A percentile compares a stretch with the other conserved stretches of the same genome.
Evolutionary conservation across 2,113 vertebrate genomes (phyloP).

Genomic region (Varanus salvator): DNA sequence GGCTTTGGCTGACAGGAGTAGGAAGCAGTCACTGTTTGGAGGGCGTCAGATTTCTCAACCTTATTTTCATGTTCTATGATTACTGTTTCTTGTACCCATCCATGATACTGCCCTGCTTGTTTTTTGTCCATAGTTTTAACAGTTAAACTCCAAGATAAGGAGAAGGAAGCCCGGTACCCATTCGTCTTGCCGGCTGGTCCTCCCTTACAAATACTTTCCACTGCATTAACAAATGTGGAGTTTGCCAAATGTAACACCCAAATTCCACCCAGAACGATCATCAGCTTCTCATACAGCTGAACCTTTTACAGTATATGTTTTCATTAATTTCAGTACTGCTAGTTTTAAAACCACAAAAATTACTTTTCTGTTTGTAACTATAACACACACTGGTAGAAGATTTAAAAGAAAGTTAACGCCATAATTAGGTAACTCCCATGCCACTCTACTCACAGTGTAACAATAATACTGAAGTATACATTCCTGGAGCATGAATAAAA

Average conservation of each 20-base stretch:
- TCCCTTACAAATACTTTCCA: background rate
- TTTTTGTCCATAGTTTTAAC: background rate
- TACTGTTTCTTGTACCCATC: background rate
- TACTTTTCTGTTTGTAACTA: background rate
- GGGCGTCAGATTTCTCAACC: too few species aligned
- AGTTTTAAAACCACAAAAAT: background rate
- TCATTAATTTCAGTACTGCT: background rate
- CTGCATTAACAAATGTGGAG: background rate
- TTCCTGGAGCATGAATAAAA: conserved; percentile 17
- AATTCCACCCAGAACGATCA: background rate
- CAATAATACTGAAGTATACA: background rate
- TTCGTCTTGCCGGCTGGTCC: background rate
- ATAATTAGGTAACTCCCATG: background rate
- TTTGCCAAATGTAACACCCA: background rate
- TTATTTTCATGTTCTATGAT: too few species aligned
- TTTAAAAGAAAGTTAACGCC: background rate
- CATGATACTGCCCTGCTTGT: background rate
- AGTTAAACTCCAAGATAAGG: too few species aligned
- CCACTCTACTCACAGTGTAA: background rate
- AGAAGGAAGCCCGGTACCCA: too few species aligned
- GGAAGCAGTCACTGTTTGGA: too few species aligned
- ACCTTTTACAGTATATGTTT: background rate
- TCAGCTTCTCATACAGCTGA: background rate
- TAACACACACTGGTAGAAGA: background rate
- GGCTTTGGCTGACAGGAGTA: too few species aligned